phyloP scores from a whole-genome alignment of 2,888 invertebrate species.

The Drosophila leonis region DNA sequence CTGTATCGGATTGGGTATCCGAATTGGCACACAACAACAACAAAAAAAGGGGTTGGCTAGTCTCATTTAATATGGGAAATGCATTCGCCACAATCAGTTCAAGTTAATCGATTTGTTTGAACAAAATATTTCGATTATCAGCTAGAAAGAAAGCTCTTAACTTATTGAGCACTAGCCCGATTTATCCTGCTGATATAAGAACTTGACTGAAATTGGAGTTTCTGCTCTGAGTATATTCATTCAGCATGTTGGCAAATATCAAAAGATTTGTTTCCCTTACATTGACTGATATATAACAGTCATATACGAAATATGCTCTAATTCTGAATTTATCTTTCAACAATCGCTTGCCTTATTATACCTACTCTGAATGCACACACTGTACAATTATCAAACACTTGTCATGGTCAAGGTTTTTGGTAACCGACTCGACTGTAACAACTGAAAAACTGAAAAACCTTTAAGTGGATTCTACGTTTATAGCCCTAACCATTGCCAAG shows the following conservation, averaged over 20 bases:
- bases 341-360: background rate
- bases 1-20: slow-evolving; percentile 4
- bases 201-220: background rate
- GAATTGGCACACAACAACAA: background rate
- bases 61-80: slow-evolving; percentile 14
- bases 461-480: slow-evolving; percentile 25
- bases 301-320: background rate
- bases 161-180: background rate
- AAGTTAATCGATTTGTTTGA: slow-evolving; percentile 24
- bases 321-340: background rate
- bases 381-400: slow-evolving; percentile 14
- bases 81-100: slow-evolving; percentile 17
- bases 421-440: background rate
- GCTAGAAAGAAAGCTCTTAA: background rate
- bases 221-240: background rate
- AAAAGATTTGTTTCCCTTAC: no score
- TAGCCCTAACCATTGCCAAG: slow-evolving; percentile 1
- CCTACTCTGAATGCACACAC: no score
- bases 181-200: background rate
- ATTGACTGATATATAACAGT: no score
- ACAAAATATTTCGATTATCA: slow-evolving; percentile 12
- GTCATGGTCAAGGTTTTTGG: slow-evolving; percentile 11
- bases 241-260: no score
- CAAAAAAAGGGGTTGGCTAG: slow-evolving; percentile 8
- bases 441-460: slow-evolving; percentile 9